These are phyloP conservation scores for Radopholus similis DNA, from an alignment of 1,140 invertebrate genomes.

Conservation along the genomic window DNA sequence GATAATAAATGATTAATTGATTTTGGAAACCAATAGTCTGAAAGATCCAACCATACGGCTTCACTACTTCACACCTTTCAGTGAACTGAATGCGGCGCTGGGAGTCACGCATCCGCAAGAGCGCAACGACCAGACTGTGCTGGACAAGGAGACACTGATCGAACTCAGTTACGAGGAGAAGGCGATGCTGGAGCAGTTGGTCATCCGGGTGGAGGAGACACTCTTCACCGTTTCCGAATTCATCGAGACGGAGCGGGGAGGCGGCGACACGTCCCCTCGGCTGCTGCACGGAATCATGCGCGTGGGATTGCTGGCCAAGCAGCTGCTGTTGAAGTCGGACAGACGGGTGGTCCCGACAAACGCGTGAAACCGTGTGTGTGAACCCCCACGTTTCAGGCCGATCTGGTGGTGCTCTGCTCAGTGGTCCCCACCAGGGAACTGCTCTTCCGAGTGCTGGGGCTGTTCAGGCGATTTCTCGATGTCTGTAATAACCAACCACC, in stretches of 20 bases:
- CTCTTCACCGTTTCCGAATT: slow-evolving; percentile 3
- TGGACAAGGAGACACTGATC: slow-evolving; percentile 1
- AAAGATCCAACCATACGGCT: not conserved
- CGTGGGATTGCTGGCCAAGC: not conserved
- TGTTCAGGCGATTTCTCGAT: not conserved
- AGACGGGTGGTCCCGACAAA: not conserved
- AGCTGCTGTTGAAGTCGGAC: slow-evolving; percentile 11
- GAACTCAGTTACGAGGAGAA: not conserved
- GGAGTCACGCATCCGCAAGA: not conserved
- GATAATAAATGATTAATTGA: not conserved
- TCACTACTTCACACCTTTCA: not conserved
- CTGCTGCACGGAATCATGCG: slow-evolving; percentile 15
- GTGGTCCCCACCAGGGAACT: slow-evolving; percentile 3
- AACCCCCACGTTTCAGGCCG: not conserved
- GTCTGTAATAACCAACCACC: too few species aligned
- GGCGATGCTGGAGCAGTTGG: not conserved
- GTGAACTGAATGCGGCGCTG: not conserved
- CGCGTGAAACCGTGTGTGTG: not conserved
- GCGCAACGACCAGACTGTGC: slow-evolving; percentile 1
- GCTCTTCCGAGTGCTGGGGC: not conserved
- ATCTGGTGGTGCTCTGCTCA: slow-evolving; percentile 9
- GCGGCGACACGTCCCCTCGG: not conserved
- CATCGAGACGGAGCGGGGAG: not conserved
- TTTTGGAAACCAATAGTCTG: not conserved
- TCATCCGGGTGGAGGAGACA: not conserved